Base-by-base conservation (phyloP, 2,888 invertebrate species). In the Anarsia innoxiella region DNA sequence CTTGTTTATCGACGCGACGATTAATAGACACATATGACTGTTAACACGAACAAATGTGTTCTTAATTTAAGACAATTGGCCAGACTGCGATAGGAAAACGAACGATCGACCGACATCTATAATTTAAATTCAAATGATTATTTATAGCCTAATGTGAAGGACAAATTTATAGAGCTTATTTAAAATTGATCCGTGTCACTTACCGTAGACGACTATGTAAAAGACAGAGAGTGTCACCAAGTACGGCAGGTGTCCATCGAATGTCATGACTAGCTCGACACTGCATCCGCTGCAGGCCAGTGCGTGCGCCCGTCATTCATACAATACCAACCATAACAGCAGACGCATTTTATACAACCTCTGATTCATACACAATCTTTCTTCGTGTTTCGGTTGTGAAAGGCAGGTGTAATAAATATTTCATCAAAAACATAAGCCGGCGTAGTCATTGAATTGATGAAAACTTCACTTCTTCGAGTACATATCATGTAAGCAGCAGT, bases 1-100 rank as follows among this genome's bases (percentile, higher is more conserved):
- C 13, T n/a, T 4, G 25, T 46, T 43, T 45, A 30, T 37, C 40
- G 40, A 48, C 45, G 41, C 56, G 52, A 66, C 64, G 64, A 68
- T 68, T 69, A 65, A 60, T 60, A 59, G 55, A 49, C 55, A 48
- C 51, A 56, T 49, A 53, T 54, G 61, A 56, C 64, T 62, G 53
- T 56, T 69, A 65, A 71, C 65, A 59, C 58, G 59, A 57, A 77
- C 66, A 68, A 75, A 79, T 76, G 69, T 64, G 55, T 59, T 71
- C 65, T 67, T 77, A 70, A 79, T 79, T 76, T 67, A 66, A 63
- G 56, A 53, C 74, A 77, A 77, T 76, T 77, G 74, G 62, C 45
- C 45, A 50, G 49, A 48, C 51, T 53, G 61, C 61, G 48, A 64
- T 67, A 65, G 58, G 59, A 56, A 52, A 45, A 44, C 39, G 23